Evolutionary conservation across 1,140 invertebrate species (phyloP).

Genomic region (Drosophila pectinifera): DNA sequence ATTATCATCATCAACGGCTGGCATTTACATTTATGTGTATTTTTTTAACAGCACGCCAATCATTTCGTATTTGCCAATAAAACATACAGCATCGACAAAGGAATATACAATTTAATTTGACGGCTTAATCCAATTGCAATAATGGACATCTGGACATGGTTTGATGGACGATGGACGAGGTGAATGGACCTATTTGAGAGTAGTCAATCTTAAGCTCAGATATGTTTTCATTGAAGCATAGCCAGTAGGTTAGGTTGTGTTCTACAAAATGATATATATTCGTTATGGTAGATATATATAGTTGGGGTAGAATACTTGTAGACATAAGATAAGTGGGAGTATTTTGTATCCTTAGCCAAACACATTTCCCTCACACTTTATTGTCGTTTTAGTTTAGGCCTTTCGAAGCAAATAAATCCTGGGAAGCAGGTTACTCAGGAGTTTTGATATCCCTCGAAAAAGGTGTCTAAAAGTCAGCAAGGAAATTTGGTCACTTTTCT

Average conservation of each 20-base stretch:
- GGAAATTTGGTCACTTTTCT: no score
- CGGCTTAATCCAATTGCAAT: slow-evolving; percentile 18
- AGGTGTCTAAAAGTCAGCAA: no score
- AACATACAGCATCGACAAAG: slow-evolving; percentile 30
- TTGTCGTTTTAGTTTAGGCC: slow-evolving; percentile 40
- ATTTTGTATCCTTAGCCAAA: slow-evolving; percentile 34
- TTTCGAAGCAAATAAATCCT: slow-evolving; percentile 21
- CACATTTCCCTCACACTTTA: slow-evolving; percentile 26
- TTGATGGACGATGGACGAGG: slow-evolving; percentile 36
- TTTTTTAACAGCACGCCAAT: slow-evolving; percentile 26
- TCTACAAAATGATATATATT: slow-evolving; percentile 37
- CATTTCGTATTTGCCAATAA: slow-evolving; percentile 35
- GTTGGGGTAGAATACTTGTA: background rate
- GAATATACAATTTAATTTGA: slow-evolving; percentile 53
- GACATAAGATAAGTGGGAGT: slow-evolving; percentile 3
- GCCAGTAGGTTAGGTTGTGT: slow-evolving; percentile 25
- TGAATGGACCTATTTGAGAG: slow-evolving; percentile 32
- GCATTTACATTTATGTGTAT: slow-evolving; percentile 24
- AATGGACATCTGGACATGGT: slow-evolving; percentile 16
- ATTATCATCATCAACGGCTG: slow-evolving; percentile 24
- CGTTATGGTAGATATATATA: slow-evolving; percentile 4
- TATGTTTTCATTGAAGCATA: slow-evolving; percentile 43
- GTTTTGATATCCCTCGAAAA: no score
- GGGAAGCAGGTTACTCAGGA: background rate
- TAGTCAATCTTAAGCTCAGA: slow-evolving; percentile 53